Base-by-base conservation (phyloP, 2,113 vertebrate species). In the Chaetura pelagica region DNA sequence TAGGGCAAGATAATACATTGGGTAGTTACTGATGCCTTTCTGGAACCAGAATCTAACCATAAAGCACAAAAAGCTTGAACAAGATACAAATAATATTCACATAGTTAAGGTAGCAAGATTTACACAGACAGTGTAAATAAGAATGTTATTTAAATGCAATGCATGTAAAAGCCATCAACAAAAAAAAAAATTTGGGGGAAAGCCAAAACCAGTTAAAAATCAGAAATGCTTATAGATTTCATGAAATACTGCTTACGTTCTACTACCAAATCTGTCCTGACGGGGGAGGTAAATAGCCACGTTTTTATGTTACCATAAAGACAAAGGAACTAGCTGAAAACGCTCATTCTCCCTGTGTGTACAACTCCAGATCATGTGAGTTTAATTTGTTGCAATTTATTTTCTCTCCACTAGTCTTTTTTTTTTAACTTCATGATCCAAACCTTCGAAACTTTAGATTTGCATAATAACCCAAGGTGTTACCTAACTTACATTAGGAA, bases 41-140 rank as follows among this genome's bases (percentile, higher is more conserved):
- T 86, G 71, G 68, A 91, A 76, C 22, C 73, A 55, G 19, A 82
- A 55, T 83, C 46, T 68, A 75, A 83, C 82, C 64, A 73, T 58
- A 48, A 35, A 85, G 40, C 51, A 83, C 5, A 16, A 81, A 90
- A 74, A 66, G n/a, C 24, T 67, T 81, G 68, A 84, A 61, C 1
- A 1, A 73, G 27, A 19, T 73, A 84, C 4, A 75, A 89, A 46
- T 55, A 84, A 46, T 35, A 87, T 22, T 76, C 4, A 35, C 15
- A 19, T 42, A 44, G 54, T 49, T 77, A 75, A 55, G 63, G 32
- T 93, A 67, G 59, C 26, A 48, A 27, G 71, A 48, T 84, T 76
- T 77, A 67, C n/a, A 52, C 23, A 48, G 20, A 32, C 55, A 42
- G 6, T 44, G 35, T 42, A 62, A 68, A 58, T 52, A 42, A 89